Evolutionary conservation across 2,113 vertebrate genomes (phyloP), one percentile per base, ranked within the genome.

Genomic region (Ophiodon elongatus): DNA sequence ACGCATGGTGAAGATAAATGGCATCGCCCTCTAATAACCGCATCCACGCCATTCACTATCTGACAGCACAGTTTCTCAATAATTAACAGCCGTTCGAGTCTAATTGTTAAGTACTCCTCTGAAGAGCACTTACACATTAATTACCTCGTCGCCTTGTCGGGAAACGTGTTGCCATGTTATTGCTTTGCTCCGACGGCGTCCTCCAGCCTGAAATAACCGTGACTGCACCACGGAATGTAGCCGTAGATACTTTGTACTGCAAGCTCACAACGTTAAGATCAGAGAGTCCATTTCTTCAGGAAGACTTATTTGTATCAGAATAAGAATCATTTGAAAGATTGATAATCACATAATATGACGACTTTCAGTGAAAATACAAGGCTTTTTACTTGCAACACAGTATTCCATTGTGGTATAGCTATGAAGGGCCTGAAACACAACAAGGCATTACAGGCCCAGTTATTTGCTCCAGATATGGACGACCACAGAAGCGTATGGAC

Each of bases 61-160:
- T 63, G 78, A 83, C 70, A 65, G 74, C 66, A 23, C 2, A 23
- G 60, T 59, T 73, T 70, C 56, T 85, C 54, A 60, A 64, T 82
- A 79, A 87, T 84, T 73, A 88, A 83, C 75, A 84, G 65, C 23
- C 59, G 67, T 72, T 84, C 50, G 4, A 68, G 54, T 70, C 56
- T 66, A 80, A 84, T 76, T 75, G 75, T 80, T 63, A 17, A 60
- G 41, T 45, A 68, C 56, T 84, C 45, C 45, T 66, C 65, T 59
- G 60, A 69, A 88, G 73, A 72, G 69, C 45, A 33, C 14, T 65
- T 41, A 21, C 65, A 76, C 59, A 33, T 60, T 50, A 52, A 88
- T 87, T 81, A 79, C 39, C 45, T 54, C 33, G 41, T 31, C 0
- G 4, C 54, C 54, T 69, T 66, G 62, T 75, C 62, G 83, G 60